Percentiles rank a stretch among this genome's conserved stretches.
Conservation (phyloP, 2,113 vertebrate species). For the Tragelaphus imberbis region DNA sequence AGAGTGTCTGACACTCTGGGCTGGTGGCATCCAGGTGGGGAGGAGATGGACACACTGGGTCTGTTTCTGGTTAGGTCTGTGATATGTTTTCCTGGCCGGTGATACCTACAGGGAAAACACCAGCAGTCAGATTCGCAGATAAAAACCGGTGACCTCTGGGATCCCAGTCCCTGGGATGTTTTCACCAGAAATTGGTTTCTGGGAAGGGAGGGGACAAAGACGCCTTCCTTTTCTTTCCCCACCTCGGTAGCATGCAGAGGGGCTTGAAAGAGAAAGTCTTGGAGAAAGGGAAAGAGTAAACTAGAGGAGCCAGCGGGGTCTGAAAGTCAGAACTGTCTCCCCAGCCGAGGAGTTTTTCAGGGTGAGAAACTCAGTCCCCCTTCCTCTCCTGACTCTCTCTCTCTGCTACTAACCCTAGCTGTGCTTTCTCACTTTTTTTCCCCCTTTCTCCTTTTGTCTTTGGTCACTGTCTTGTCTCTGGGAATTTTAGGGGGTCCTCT, state of each 20-base stretch:
- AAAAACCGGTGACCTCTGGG: slow-evolving; percentile 31
- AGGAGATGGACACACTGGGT: fast-evolving
- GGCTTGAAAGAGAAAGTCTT: not conserved
- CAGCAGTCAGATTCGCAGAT: not conserved
- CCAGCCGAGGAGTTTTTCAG: not conserved
- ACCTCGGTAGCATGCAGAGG: not conserved
- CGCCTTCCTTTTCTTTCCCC: not conserved
- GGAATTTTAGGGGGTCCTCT: not conserved
- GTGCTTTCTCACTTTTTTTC: not conserved
- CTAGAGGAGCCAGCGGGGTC: not conserved
- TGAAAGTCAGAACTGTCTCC: not conserved
- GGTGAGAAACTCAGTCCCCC: not conserved
- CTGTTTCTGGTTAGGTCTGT: fast-evolving
- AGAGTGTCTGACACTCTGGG: not conserved
- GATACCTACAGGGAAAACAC: slow-evolving; percentile 9
- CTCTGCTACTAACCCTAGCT: not conserved
- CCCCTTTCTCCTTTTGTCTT: not conserved
- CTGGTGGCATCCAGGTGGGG: not conserved
- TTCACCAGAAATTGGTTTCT: slow-evolving; percentile 51
- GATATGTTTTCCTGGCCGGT: not conserved
- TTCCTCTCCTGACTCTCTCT: not conserved
- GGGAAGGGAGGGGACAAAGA: not conserved
- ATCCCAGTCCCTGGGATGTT: slow-evolving; percentile 13
- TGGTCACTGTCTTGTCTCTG: not conserved
- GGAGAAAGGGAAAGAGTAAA: not conserved